Evolutionary conservation across 2,113 vertebrate species (phyloP).

Genomic region (Lethenteron reissneri): DNA sequence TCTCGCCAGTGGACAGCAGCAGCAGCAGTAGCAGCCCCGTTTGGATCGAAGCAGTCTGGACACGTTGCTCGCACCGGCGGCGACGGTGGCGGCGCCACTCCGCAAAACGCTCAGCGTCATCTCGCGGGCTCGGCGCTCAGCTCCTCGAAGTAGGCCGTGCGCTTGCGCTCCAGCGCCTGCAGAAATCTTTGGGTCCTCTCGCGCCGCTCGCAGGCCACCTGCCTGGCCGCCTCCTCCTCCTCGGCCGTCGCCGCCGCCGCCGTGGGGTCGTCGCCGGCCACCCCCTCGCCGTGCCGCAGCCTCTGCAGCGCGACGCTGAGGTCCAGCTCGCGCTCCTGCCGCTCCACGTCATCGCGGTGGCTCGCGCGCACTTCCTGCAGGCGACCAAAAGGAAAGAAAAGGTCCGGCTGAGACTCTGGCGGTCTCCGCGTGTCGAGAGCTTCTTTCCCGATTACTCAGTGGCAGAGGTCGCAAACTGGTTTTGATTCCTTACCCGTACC

Average conservation of each 20-base stretch:
- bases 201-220: slow-evolving; percentile 35
- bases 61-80: too few relatives aligned
- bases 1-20: too few relatives aligned
- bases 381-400: slow-evolving; percentile 4
- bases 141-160: slow-evolving; percentile 34
- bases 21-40: too few relatives aligned
- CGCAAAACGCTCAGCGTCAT: too few relatives aligned
- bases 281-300: slow-evolving; percentile 30
- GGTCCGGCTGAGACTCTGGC: too few relatives aligned
- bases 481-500: too few relatives aligned
- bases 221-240: slow-evolving; percentile 31
- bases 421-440: too few relatives aligned
- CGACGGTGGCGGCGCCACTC: too few relatives aligned
- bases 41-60: too few relatives aligned
- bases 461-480: too few relatives aligned
- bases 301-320: slow-evolving; percentile 36
- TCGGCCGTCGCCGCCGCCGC: slow-evolving; percentile 20
- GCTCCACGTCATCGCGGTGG: slow-evolving; percentile 42
- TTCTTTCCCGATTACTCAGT: too few relatives aligned
- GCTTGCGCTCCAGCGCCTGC: slow-evolving; percentile 47
- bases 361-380: slow-evolving; percentile 56
- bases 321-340: slow-evolving; percentile 55
- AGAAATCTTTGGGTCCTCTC: slow-evolving; percentile 58
- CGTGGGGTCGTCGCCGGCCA: slow-evolving; percentile 18
- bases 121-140: slow-evolving; percentile 18